These are phyloP conservation scores for Lonchura striata DNA, from an alignment of 2,113 vertebrate genomes.

Conservation along the genomic window DNA sequence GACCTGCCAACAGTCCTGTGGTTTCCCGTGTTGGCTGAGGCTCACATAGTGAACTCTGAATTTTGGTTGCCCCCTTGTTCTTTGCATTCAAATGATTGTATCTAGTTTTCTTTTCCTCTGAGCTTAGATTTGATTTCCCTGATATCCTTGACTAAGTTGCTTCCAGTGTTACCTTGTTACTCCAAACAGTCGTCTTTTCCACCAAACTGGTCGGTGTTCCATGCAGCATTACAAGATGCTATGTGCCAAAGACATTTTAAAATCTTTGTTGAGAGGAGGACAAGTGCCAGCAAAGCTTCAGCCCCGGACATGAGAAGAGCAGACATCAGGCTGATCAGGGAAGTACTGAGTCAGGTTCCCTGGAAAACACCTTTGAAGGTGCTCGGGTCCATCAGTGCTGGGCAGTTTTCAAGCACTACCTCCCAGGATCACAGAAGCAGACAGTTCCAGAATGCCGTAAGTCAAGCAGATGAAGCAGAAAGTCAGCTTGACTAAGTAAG, in stretches of 20 bases:
- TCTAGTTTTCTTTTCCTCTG: neutral
- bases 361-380: neutral
- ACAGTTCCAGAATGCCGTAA: neutral
- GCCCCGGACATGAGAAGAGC: neutral
- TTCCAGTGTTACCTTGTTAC: rapidly evolving
- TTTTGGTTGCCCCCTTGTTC: neutral
- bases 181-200: neutral
- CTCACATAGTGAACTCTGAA: rapidly evolving
- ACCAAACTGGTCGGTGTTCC: rapidly evolving
- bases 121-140: neutral
- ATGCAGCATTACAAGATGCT: rapidly evolving
- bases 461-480: neutral
- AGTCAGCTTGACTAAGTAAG: neutral
- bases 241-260: neutral
- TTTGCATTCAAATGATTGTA: neutral
- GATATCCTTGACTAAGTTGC: neutral
- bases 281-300: neutral
- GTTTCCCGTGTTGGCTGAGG: rapidly evolving
- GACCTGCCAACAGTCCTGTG: neutral
- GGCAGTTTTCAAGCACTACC: neutral
- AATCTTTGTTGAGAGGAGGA: neutral
- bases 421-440: neutral
- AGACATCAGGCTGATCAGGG: neutral
- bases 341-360: neutral
- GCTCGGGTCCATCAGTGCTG: neutral